Evolutionary conservation across 2,797 vertebrate genomes (phyloP).

Genomic region (Pyrocephalus nanus): DNA sequence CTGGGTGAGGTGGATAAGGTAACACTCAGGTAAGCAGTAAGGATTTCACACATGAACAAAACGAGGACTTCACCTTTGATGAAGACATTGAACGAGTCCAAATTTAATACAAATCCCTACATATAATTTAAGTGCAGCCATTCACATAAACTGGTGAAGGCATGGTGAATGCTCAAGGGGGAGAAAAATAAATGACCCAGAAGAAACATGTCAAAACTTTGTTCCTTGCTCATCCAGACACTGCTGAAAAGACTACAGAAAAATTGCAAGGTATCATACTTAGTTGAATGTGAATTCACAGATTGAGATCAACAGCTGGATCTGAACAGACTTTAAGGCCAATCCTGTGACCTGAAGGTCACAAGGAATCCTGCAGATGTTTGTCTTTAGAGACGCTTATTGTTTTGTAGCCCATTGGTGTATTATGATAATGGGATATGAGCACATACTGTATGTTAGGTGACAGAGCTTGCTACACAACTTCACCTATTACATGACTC

Average conservation of each 20-base stretch:
- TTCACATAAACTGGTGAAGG: not conserved
- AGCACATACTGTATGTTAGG: not conserved
- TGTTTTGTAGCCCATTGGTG: not conserved
- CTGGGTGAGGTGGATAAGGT: not conserved
- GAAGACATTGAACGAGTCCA: not conserved
- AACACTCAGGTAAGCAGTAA: not conserved
- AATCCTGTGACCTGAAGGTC: not conserved
- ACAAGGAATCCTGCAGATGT: not conserved
- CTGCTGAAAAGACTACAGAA: not conserved
- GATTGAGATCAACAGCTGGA: not conserved
- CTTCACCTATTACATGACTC: not conserved
- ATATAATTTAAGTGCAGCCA: not conserved
- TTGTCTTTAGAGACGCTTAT: not conserved
- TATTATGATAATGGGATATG: fast-evolving
- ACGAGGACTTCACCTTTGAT: not conserved
- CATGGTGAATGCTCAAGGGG: not conserved
- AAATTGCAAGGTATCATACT: not conserved
- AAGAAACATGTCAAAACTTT: not conserved
- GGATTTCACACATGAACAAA: not conserved
- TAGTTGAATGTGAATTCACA: not conserved
- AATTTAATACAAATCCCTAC: not conserved
- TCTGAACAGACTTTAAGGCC: not conserved
- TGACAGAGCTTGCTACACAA: not conserved
- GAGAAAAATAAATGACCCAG: not conserved
- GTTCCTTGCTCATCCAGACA: not conserved